Conservation (phyloP, 2,113 vertebrate genomes). For the Ibidorhyncha struthersii region DNA sequence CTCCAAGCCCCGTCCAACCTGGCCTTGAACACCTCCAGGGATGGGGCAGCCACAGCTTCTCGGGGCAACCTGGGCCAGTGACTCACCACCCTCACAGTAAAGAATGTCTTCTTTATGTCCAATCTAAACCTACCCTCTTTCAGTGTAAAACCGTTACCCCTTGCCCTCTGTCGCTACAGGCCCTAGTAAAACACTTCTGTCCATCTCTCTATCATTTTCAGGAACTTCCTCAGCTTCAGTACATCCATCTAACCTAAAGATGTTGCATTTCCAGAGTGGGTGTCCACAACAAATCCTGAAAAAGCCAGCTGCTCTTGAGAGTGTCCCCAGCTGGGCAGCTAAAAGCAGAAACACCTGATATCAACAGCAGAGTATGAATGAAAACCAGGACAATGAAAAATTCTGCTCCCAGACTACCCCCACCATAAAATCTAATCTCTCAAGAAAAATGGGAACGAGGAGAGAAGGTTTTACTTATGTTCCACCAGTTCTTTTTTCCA, state of each 20-base stretch:
- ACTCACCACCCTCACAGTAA: fast-evolving
- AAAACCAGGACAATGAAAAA: not conserved
- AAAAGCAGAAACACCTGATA: not conserved
- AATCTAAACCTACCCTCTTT: not conserved
- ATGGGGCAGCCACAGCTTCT: not conserved
- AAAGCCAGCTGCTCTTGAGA: not conserved
- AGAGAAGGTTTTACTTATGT: not conserved
- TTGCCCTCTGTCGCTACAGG: not conserved
- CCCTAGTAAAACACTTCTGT: not conserved
- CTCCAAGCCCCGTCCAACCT: not conserved
- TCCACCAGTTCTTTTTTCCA: not conserved
- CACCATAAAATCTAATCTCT: not conserved
- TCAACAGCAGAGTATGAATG: not conserved
- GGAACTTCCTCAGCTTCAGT: not conserved
- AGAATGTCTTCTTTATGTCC: not conserved
- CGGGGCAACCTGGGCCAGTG: not conserved
- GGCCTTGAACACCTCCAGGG: not conserved
- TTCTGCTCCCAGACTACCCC: not conserved
- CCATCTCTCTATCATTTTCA: not conserved
- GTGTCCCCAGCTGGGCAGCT: fast-evolving
- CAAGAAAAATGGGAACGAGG: not conserved
- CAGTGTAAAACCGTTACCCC: fast-evolving
- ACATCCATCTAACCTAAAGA: not conserved
- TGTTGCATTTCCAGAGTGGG: not conserved
- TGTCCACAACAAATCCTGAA: not conserved